Conservation (phyloP, 1,140 invertebrate genomes). For the Magallana angulata region DNA sequence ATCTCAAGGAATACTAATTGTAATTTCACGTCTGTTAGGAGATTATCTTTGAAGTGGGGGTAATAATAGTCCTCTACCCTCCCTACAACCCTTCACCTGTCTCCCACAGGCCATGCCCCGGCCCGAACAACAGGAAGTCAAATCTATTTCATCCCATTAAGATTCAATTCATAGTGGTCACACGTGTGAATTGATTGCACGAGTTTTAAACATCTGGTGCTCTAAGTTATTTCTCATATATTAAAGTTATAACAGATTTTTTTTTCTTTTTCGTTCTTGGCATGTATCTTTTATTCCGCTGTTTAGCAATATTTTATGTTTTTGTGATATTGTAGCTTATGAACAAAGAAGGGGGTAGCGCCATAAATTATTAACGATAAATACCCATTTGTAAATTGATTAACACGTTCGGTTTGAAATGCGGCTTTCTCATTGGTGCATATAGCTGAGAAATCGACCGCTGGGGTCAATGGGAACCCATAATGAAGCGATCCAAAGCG, state of each 20-base stretch:
- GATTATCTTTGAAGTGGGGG: constrained; percentile 1
- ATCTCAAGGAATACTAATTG: not conserved
- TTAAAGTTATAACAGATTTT: not conserved
- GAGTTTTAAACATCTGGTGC: constrained; percentile 16
- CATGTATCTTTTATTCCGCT: not conserved
- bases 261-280: not conserved
- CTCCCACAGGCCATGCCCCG: not conserved
- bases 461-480: constrained; percentile 19
- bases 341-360: not conserved
- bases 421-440: constrained; percentile 22
- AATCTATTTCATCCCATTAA: constrained; percentile 18
- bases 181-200: constrained; percentile 30
- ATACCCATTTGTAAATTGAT: constrained; percentile 25
- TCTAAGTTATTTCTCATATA: not conserved
- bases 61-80: not conserved
- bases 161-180: constrained; percentile 21
- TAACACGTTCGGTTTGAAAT: constrained; percentile 27
- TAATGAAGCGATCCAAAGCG: constrained; percentile 17
- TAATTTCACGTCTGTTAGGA: not conserved
- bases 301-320: no score
- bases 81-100: constrained; percentile 13
- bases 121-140: constrained; percentile 5
- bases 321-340: no score
- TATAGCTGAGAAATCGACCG: constrained; percentile 22
- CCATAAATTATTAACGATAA: constrained; percentile 30